A percentile compares a stretch with the other conserved stretches of the same genome.
These are phyloP conservation scores for Turritopsis rubra DNA, from an alignment of 30 jellyfish, hydroid and myxozoan species.

Conservation along the genomic window DNA sequence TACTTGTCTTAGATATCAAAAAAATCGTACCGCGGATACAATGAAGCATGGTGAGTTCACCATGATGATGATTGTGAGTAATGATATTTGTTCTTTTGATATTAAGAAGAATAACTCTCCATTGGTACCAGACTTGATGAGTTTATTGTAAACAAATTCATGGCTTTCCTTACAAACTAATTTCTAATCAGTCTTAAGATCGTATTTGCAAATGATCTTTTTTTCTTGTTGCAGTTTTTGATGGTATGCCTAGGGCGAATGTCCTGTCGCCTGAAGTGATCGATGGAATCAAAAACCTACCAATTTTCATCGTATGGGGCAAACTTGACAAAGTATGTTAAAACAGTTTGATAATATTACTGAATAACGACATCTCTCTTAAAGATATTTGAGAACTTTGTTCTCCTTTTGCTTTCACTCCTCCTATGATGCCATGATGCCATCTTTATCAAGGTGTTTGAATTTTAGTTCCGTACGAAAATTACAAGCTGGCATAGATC, in stretches of 20 bases:
- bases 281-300: not conserved
- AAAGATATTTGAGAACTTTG: too few species aligned
- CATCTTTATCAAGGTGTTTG: not conserved
- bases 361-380: too few species aligned
- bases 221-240: not conserved
- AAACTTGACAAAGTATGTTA: not conserved
- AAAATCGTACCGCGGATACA: not conserved
- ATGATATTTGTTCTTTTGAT: not conserved
- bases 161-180: not conserved
- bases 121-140: not conserved
- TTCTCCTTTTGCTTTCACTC: too few species aligned
- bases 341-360: not conserved
- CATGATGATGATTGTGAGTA: not conserved
- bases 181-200: not conserved
- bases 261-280: not conserved
- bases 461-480: too few species aligned
- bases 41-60: not conserved
- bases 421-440: not conserved
- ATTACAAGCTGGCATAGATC: too few species aligned
- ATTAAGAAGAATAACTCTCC: not conserved
- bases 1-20: not conserved
- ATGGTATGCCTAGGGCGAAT: not conserved
- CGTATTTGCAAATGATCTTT: not conserved
- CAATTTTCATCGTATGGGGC: not conserved
- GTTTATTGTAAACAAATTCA: not conserved